Percentiles rank a stretch among this genome's conserved stretches.
Conservation (phyloP, 2,888 invertebrate genomes). For the Byasa hedistus region DNA sequence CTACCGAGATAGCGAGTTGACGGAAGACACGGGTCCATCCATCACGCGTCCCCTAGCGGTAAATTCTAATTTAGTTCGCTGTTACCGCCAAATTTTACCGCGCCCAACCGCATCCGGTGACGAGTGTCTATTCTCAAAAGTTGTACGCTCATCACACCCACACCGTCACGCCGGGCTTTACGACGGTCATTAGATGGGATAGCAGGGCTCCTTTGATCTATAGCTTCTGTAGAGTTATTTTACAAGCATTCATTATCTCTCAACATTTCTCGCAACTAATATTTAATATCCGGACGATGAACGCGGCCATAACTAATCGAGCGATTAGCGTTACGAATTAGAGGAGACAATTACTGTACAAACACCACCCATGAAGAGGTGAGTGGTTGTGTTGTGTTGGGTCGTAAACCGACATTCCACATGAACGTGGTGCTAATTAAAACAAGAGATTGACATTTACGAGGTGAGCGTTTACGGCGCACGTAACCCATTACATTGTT, state of each 20-base stretch:
- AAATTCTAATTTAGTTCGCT: slow-evolving; percentile 37
- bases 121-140: slow-evolving; percentile 30
- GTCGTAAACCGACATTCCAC: slow-evolving; percentile 22
- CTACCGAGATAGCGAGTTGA: slow-evolving; percentile 7
- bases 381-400: slow-evolving; percentile 3
- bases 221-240: slow-evolving; percentile 30
- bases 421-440: slow-evolving; percentile 30
- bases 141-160: slow-evolving; percentile 37
- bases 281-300: slow-evolving; percentile 4
- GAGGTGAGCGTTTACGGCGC: slow-evolving; percentile 54
- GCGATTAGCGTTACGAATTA: slow-evolving; percentile 17
- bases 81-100: slow-evolving; percentile 30
- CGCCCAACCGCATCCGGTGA: slow-evolving; percentile 35
- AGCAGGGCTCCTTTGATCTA: slow-evolving; percentile 39
- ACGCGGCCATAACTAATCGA: slow-evolving; percentile 8
- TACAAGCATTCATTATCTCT: slow-evolving; percentile 36
- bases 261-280: slow-evolving; percentile 2
- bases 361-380: slow-evolving; percentile 19
- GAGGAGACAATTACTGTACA: slow-evolving; percentile 1
- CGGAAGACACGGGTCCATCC: slow-evolving; percentile 30
- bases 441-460: slow-evolving; percentile 49
- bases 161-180: slow-evolving; percentile 36
- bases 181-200: slow-evolving; percentile 38
- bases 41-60: slow-evolving; percentile 33
- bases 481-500: slow-evolving; percentile 66